Evolutionary conservation across 2,797 vertebrate genomes (phyloP), one percentile per base, ranked within the genome.

Genomic region (Columba guinea): DNA sequence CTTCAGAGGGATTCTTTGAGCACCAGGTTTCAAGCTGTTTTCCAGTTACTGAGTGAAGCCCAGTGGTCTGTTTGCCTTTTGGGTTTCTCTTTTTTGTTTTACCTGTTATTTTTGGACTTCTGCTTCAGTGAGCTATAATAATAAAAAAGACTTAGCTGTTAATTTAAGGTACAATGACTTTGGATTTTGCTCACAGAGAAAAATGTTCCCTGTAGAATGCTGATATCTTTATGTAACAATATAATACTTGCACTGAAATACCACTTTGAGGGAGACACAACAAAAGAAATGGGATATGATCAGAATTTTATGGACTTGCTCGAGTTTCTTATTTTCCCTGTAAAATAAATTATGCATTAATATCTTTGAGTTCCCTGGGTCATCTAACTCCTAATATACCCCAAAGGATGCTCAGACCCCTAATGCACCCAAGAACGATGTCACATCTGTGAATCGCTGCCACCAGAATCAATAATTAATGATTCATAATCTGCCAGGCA

Each of bases 311-410:
- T 53, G n/a, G 62, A 59, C 58, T 88, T 88, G 32, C 22, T 74
- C 44, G 65, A 52, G 23, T 77, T 82, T 60, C 32, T 51, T 86
- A 59, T 89, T 86, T 12, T 18, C 39, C 11, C 26, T 0, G 0
- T 77, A 55, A 93, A 90, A 95, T 91, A 85, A 92, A 94, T 85
- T 60, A 89, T 91, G 35, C 55, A 75, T 88, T 94, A 68, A 49
- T 35, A 69, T 71, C 56, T 78, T 80, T 51, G 60, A 74, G 74
- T 83, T 91, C 44, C 58, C 63, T 68, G 35, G 49, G 71, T 95
- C 84, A 18, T 81, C 55, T 51, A 68, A 28, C 27, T 84, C 26
- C 28, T 70, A 79, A 70, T 67, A 86, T 77, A 27, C 56, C 52
- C 64, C 84, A 82, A 70, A 73, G 80, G 74, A 34, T 68, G 46